Evolutionary conservation across 2,888 invertebrate species (phyloP).

Genomic region (Cerastis leucographa): DNA sequence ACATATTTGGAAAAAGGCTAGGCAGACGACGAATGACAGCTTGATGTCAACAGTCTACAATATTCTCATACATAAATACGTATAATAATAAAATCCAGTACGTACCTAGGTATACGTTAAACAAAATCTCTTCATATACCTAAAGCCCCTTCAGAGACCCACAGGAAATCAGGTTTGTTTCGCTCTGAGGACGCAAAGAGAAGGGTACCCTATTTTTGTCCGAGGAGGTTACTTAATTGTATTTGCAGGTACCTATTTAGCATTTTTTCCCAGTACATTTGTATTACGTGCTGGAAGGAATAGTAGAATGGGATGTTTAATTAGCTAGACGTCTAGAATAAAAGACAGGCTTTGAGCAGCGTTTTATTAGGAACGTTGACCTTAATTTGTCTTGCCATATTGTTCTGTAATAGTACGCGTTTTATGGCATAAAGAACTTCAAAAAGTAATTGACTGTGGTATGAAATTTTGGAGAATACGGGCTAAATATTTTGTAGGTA

Average conservation of each 20-base stretch:
- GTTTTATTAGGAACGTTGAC: slow-evolving; percentile 52
- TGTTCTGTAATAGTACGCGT: slow-evolving; percentile 43
- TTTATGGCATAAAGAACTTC: slow-evolving; percentile 21
- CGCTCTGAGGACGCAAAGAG: slow-evolving; percentile 13
- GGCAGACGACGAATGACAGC: neutral
- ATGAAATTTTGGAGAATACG: neutral
- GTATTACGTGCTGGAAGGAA: slow-evolving; percentile 23
- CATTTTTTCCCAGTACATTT: slow-evolving; percentile 32
- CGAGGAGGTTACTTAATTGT: slow-evolving; percentile 46
- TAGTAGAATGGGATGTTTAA: slow-evolving; percentile 64
- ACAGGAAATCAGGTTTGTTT: slow-evolving; percentile 38
- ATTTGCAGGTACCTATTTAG: slow-evolving; percentile 49
- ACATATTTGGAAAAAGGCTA: neutral
- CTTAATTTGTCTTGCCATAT: slow-evolving; percentile 36
- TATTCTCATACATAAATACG: neutral
- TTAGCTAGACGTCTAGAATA: slow-evolving; percentile 60
- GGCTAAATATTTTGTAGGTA: neutral
- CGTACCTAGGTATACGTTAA: too few species aligned
- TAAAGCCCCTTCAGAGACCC: neutral
- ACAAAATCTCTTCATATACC: neutral
- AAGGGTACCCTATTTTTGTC: slow-evolving; percentile 36
- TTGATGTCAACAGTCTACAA: neutral
- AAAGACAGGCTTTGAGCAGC: slow-evolving; percentile 56
- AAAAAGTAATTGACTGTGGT: neutral
- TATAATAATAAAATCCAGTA: neutral